These are phyloP conservation scores for Trichopoda pennipes DNA, from an alignment of 2,888 invertebrate species.

Conservation along the genomic window DNA sequence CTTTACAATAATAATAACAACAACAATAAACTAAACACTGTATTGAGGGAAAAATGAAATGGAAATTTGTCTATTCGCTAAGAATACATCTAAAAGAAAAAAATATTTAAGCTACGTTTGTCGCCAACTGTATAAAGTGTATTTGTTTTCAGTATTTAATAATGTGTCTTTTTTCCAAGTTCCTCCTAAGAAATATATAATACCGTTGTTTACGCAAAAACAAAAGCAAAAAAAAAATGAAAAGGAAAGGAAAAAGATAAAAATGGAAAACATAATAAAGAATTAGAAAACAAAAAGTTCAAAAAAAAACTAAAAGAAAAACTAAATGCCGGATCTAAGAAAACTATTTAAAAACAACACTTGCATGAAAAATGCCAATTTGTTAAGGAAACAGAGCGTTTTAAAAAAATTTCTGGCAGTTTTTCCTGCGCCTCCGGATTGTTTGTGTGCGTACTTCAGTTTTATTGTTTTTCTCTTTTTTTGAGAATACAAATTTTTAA, in stretches of 20 bases:
- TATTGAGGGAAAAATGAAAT: constrained; percentile 1
- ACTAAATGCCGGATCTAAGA: constrained; percentile 56
- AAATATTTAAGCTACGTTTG: background rate
- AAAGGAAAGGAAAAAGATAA: constrained; percentile 43
- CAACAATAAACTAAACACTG: constrained; percentile 25
- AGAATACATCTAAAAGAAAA: background rate
- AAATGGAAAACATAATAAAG: constrained; percentile 36
- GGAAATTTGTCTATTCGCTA: background rate
- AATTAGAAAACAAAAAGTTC: constrained; percentile 33
- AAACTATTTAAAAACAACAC: constrained; percentile 67
- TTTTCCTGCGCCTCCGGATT: constrained; percentile 52
- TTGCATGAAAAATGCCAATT: constrained; percentile 68
- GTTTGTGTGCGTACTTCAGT: constrained; percentile 33
- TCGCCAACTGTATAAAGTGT: constrained; percentile 9
- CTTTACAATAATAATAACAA: background rate
- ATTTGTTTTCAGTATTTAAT: constrained; percentile 29
- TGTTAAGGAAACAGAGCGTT: constrained; percentile 68
- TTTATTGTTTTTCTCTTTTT: constrained; percentile 20
- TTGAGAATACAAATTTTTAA: constrained; percentile 63
- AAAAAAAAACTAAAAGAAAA: constrained; percentile 34
- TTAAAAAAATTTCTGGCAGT: constrained; percentile 41
- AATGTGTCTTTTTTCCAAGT: constrained; percentile 30
- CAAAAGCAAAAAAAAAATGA: constrained; percentile 39
- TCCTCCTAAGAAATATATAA: constrained; percentile 24
- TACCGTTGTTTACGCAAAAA: constrained; percentile 53